These are phyloP conservation scores for Philotrypesis tridentata DNA, from an alignment of 1,140 invertebrate genomes.

Conservation along the genomic window DNA sequence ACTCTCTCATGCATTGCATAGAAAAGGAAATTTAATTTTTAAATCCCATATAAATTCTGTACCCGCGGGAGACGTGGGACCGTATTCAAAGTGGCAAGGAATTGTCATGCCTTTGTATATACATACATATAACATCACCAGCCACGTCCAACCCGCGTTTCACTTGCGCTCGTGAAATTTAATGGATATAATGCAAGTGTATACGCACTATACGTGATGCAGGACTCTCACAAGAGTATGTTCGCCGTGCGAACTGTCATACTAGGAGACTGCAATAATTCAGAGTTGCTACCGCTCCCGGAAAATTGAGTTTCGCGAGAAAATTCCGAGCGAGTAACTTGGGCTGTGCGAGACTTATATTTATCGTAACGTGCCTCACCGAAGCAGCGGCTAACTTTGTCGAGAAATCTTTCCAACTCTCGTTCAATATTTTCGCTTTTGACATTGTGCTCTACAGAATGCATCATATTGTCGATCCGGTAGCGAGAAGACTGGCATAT, in stretches of 20 bases:
- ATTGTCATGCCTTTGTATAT: too few species aligned
- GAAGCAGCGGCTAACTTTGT: background rate
- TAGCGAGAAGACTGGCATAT: too few species aligned
- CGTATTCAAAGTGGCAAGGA: too few species aligned
- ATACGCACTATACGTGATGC: background rate
- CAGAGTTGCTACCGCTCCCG: background rate
- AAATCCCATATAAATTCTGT: background rate
- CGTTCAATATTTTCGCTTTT: background rate
- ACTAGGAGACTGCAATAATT: background rate
- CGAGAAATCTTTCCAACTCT: background rate
- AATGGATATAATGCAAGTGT: background rate
- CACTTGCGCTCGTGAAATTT: background rate
- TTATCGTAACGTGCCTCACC: background rate
- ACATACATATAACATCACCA: too few species aligned
- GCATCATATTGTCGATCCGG: too few species aligned
- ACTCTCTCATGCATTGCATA: background rate
- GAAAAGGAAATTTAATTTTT: background rate
- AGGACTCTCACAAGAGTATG: background rate
- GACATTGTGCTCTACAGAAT: too few species aligned
- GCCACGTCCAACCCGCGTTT: too few species aligned
- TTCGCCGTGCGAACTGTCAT: background rate
- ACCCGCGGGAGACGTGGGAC: background rate
- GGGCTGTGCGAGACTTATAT: background rate
- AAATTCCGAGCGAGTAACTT: background rate
- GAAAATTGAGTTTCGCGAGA: background rate